Base-by-base conservation (phyloP, 1,140 invertebrate species). In the Dendroctonus ponderosae region DNA sequence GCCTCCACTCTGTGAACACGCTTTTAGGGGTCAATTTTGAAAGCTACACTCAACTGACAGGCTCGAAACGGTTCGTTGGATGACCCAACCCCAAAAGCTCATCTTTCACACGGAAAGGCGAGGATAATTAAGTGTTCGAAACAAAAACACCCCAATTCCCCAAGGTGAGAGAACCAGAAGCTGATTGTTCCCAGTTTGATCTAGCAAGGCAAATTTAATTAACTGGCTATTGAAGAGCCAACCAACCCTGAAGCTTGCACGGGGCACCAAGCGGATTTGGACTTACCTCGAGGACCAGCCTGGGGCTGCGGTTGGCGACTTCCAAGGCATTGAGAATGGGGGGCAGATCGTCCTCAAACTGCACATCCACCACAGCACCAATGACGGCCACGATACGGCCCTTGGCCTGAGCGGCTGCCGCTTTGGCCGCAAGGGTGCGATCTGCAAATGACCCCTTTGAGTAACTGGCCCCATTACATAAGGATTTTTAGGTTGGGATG, bases 301-400 rank as follows among this genome's bases (percentile, higher is more conserved):
- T 83, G 1, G 87, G 87, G n/a, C 72, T 87, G 70, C 96, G 87
- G 73, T 92, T 89, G 72, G 89, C 83, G 2, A 99, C 96, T 79
- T 99, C 96, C 71, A 99, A 84, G 43, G 96, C 94, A 86, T 99
- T 99, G 44, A 99, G 86, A 82, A 99, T 99, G 61, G 96, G 92
- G 59, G 97, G 97, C 60, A 99, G 86, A 65, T 88, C 85, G 74
- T 97, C 94, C 69, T 98, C 96, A 76, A 99, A 99, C 80, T 99
- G 97, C 11, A 99, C 97, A 78, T 99, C 97, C 11, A 99, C 97
- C 69, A 99, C 97, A 77, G 97, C 97, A 89, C 97, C 97, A 82
- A 99, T 99, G 67, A 99, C 96, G 54, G 97, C 96, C 8, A 98
- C 94, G 67, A 95, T 85, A 76, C 85, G 88, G 57, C 91, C 91